These are phyloP conservation scores for Vidua macroura DNA, from an alignment of 2,113 vertebrate genomes.

Conservation along the genomic window DNA sequence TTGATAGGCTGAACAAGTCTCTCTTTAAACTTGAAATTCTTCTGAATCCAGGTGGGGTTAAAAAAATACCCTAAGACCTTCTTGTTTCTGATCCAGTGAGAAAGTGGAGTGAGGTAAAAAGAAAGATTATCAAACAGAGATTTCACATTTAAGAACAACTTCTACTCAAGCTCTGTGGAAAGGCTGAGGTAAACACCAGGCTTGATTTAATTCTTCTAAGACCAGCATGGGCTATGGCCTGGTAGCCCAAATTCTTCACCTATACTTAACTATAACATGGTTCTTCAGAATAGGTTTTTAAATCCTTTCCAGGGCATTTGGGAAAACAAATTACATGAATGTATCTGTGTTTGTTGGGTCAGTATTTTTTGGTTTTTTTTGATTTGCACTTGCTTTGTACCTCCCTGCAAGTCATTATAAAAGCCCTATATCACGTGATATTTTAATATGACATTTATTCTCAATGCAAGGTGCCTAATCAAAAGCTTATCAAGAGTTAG, in stretches of 20 bases:
- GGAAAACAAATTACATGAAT: not conserved
- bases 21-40: not conserved
- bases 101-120: not conserved
- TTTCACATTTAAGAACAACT: not conserved
- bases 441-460: not conserved
- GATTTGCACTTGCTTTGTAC: not conserved
- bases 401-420: not conserved
- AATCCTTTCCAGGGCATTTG: not conserved
- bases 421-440: not conserved
- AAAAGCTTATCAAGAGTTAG: not conserved
- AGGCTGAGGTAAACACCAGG: not conserved
- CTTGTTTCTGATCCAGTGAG: not conserved
- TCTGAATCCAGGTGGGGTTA: not conserved
- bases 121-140: not conserved
- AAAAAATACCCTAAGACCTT: not conserved
- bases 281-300: not conserved
- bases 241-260: not conserved
- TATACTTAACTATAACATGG: not conserved
- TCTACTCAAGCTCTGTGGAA: not conserved
- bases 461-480: not conserved
- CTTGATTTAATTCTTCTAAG: not conserved
- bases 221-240: not conserved
- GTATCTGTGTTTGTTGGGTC: not conserved
- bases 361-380: not conserved
- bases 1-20: not conserved